Base-by-base conservation (phyloP, 2,113 vertebrate genomes). In the Poicephalus gulielmi region DNA sequence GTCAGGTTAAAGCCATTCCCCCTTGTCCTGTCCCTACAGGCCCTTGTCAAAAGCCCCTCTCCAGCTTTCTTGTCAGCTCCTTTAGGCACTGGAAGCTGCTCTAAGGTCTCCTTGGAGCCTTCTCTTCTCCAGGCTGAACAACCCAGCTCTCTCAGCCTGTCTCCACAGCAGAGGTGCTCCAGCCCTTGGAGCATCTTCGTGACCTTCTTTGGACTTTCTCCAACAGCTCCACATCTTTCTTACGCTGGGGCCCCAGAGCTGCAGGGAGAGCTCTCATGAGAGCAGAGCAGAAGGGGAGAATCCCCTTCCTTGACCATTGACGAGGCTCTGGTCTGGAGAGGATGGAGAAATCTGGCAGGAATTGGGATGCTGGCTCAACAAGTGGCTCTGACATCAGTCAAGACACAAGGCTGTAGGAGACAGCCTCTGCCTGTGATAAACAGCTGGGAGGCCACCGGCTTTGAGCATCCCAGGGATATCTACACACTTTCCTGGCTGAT, bases 371-470 rank as follows among this genome's bases (percentile, higher is more conserved):
- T 47, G 82, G 74, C 57, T 39, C 2, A 11, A n/a, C 2, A 10
- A 64, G 66, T 49, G 44, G 66, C 43, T 64, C 23, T 35, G 41
- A n/a, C 49, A 41, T 41, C 46, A 39, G 76, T 82, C 4, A 24
- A 44, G 74, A 33, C 2, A 1, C 0, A 9, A 49, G 59, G 59
- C 11, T 30, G 59, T 23, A 57, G 84, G 62, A 1, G 1, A 30
- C 24, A 41, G 50, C n/a, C 18, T n/a, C 17, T n/a, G 30, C 10
- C 50, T 4, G 8, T 23, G 43, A 85, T 12, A 23, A 33, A 43
- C 0, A 49, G 43, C 63, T 2, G 46, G 28, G 47, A 49, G 30
- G 74, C 64, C 17, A 33, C 28, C n/a, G 18, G 30, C n/a, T 64
- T 41, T 15, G 47, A 28, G 55, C 64, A 50, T 17, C 63, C 47